Evolutionary conservation across 2,113 vertebrate species (phyloP), one percentile per base, ranked within the genome.

Genomic region (Candoia aspera): DNA sequence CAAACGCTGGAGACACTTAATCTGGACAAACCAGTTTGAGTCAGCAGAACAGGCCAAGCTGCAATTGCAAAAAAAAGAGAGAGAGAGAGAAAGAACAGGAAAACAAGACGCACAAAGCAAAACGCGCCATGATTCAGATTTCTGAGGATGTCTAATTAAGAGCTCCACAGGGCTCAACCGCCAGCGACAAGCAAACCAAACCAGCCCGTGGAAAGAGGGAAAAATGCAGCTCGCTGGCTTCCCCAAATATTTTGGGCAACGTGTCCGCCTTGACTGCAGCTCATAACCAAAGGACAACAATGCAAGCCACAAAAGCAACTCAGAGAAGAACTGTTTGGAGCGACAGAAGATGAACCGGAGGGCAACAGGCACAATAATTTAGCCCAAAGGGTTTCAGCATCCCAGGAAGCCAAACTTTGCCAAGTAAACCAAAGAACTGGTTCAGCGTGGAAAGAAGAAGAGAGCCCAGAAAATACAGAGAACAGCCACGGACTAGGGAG

Each of bases 21-120:
- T 97, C 98, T 96, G 49, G 98, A 98, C 97, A 97, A 98, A 98
- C 98, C 98, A 98, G 98, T 98, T 98, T 97, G 97, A 97, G 97
- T 97, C 97, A 97, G 98, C 97, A 97, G 95, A 97, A 97, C 97
- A 97, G 96, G 97, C 97, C 97, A 96, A 96, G 95, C 97, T 96
- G 97, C 97, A 97, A 97, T 98, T 97, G 97, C 96, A 96, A 97
- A 97, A 97, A 58, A 2, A 17, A 8, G 9, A n/a, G 59, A 29
- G 42, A 97, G 97, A 97, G 49, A 2, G 10, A 8, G 9, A n/a
- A 46, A 29, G 42, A 84, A 29, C 3, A 29, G 21, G 53, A 91
- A 59, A 73, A 88, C 64, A 92, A 73, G 68, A 37, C 55, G 4
- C 37, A 79, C 57, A 87, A 42, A 87, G 62, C 87, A 21, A 97